These are phyloP conservation scores for Erebia ligea DNA, from an alignment of 2,888 invertebrate species.

Conservation along the genomic window DNA sequence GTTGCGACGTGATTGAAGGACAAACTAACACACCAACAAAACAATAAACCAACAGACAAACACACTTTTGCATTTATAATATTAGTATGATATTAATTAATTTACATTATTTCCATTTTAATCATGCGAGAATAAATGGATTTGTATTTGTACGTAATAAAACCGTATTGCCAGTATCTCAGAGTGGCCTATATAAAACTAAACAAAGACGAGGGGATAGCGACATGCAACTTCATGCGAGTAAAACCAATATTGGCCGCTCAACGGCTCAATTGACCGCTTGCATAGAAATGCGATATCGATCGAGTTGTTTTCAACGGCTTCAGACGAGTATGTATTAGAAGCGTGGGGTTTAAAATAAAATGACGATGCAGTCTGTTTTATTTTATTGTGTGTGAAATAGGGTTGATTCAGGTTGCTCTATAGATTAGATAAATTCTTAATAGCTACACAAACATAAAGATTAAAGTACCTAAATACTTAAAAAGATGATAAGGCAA, in stretches of 20 bases:
- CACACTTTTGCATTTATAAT: too few species aligned
- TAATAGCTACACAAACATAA: too few species aligned
- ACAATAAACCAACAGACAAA: too few species aligned
- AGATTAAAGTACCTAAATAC: too few species aligned
- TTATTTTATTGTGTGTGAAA: background rate
- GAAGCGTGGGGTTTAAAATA: background rate
- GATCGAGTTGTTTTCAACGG: constrained; percentile 28
- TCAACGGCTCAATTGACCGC: constrained; percentile 23
- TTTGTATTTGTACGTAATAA: background rate
- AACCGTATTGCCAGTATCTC: background rate
- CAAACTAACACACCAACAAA: too few species aligned
- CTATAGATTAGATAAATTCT: too few species aligned
- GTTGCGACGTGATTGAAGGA: too few species aligned
- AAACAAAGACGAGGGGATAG: constrained; percentile 7
- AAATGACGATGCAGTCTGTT: background rate
- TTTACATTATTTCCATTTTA: too few species aligned
- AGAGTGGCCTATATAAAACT: background rate
- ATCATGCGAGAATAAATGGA: background rate
- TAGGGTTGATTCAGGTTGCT: too few species aligned
- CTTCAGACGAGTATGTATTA: background rate
- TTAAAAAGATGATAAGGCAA: too few species aligned
- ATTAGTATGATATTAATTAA: too few species aligned
- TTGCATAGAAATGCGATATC: constrained; percentile 27
- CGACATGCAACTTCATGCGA: constrained; percentile 8
- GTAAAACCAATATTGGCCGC: constrained; percentile 16